Percentiles rank a stretch among this genome's conserved stretches.
These are phyloP conservation scores for Typhlichthys eigenmanni DNA, from an alignment of 2,797 vertebrate genomes.

Conservation along the genomic window DNA sequence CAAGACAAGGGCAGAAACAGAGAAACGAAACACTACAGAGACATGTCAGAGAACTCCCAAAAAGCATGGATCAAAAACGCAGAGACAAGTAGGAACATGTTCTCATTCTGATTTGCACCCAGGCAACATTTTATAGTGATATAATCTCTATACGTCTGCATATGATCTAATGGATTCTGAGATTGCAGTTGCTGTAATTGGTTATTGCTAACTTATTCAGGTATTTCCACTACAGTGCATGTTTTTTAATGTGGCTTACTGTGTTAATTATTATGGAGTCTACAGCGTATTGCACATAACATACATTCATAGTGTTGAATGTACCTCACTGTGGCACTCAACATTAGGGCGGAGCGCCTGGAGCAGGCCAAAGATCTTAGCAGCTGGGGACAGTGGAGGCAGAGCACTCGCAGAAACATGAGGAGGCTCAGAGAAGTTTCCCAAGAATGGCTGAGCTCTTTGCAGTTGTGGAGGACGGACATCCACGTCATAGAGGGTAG, in stretches of 20 bases:
- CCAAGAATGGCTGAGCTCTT: conserved; percentile 62
- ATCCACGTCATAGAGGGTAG: conserved; percentile 90
- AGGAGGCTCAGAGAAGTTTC: conserved; percentile 74
- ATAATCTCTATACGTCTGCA: no score
- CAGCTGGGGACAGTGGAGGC: conserved; percentile 80
- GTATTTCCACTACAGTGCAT: no score
- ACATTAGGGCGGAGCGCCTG: conserved; percentile 54
- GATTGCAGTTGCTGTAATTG: background rate
- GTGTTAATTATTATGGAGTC: background rate
- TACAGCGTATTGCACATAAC: background rate
- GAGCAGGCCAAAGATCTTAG: conserved; percentile 55
- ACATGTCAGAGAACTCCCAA: conserved; percentile 67
- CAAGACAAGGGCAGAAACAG: conserved; percentile 37
- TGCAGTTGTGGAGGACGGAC: conserved; percentile 88
- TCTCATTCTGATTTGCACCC: background rate
- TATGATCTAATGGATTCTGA: no score
- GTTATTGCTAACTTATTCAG: no score
- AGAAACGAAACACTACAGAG: conserved; percentile 49
- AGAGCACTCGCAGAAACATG: conserved; percentile 68
- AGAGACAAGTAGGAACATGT: conserved; percentile 73
- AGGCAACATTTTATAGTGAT: background rate
- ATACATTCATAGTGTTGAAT: background rate
- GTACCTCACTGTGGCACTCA: conserved; percentile 2
- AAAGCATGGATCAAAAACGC: conserved; percentile 83
- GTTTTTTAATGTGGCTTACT: no score